These are phyloP conservation scores for Semnornis frantzii DNA, from an alignment of 2,113 vertebrate genomes.

Conservation along the genomic window DNA sequence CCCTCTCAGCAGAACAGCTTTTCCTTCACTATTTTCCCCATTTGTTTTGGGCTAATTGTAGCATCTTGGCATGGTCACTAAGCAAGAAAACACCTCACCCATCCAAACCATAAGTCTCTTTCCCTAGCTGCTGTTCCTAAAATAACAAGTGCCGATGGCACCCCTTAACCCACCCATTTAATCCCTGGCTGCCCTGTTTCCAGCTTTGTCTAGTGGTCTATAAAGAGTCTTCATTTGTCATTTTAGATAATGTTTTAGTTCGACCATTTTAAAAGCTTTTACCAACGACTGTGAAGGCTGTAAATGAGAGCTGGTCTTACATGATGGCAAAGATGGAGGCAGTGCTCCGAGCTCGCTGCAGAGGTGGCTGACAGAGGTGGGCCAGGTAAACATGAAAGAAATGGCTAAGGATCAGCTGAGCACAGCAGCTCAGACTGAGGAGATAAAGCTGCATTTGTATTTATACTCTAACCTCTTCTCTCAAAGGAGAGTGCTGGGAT, in stretches of 20 bases:
- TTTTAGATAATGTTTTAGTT: background rate
- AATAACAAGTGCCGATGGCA: background rate
- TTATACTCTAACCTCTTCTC: background rate
- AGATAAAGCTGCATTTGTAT: background rate
- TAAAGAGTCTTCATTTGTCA: background rate
- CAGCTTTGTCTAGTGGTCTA: background rate
- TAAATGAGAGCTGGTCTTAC: background rate
- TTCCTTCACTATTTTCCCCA: background rate
- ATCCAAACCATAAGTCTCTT: background rate
- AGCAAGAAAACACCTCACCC: background rate
- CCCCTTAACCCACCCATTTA: background rate
- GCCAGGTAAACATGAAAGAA: background rate
- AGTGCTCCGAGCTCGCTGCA: background rate
- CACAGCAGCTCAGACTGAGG: background rate
- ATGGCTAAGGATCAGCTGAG: background rate
- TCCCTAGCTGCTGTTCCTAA: background rate
- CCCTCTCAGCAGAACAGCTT: background rate
- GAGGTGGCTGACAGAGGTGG: background rate
- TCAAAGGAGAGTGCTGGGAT: background rate
- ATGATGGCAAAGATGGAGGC: background rate
- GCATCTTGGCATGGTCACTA: background rate
- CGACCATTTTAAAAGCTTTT: background rate
- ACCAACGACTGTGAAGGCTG: background rate
- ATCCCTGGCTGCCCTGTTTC: background rate
- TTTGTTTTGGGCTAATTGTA: background rate